phyloP scores from a whole-genome alignment of 2,888 invertebrate genomes.

The Epinotia nisella region DNA sequence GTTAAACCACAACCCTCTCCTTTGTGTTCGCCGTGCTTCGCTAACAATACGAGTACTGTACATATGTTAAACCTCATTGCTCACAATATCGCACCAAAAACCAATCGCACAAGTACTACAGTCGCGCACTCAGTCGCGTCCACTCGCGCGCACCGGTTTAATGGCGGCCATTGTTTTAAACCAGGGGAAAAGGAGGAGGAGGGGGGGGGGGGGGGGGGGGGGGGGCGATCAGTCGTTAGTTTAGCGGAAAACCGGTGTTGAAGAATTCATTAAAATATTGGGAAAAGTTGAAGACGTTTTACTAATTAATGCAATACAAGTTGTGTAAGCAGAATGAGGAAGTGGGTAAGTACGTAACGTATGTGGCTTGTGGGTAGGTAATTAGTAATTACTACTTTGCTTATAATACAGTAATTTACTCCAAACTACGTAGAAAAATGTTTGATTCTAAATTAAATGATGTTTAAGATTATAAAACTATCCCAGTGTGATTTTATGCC shows the following conservation, averaged over 20 bases:
- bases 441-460: too few species aligned
- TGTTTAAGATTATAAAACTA: too few species aligned
- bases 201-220: constrained; percentile 39
- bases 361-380: too few species aligned
- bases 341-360: neutral
- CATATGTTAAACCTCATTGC: constrained; percentile 34
- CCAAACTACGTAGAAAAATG: too few species aligned
- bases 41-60: constrained; percentile 16
- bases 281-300: constrained; percentile 25
- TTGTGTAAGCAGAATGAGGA: neutral
- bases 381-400: too few species aligned
- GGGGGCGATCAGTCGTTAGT: constrained; percentile 27
- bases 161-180: constrained; percentile 80
- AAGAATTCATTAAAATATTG: constrained; percentile 42
- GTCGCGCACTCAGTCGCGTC: constrained; percentile 61
- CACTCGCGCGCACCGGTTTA: constrained; percentile 79
- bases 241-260: constrained; percentile 36
- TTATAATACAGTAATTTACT: too few species aligned
- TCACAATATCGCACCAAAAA: constrained; percentile 23
- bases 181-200: constrained; percentile 42
- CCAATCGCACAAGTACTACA: constrained; percentile 50
- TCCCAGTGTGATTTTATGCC: too few species aligned
- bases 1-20: constrained; percentile 9
- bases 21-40: constrained; percentile 11
- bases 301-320: constrained; percentile 12